Base-by-base conservation (phyloP, 2,113 vertebrate species). In the Lagopus leucura region DNA sequence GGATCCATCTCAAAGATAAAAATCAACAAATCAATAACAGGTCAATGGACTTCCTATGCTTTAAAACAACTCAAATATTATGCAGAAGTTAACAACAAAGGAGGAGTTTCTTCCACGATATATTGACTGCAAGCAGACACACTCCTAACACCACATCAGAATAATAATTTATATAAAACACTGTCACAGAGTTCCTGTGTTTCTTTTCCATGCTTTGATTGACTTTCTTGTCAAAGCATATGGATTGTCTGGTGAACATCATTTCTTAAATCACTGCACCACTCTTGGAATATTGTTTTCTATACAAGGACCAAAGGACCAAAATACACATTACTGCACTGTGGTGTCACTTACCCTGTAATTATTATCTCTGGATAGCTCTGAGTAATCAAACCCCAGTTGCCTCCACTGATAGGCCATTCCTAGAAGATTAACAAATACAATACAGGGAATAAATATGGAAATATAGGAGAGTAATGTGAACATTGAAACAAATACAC, bases 361-460 rank as follows among this genome's bases (percentile, higher is more conserved):
- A 99, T 99, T 97, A 99, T 99, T 98, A 99, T 99, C 98, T 99
- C 99, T 94, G 99, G 98, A 97, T 99, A 99, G 97, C 99, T 99
- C 71, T 99, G 99, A 95, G 99, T 98, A 96, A 99, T 98, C 96
- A 99, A 97, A 96, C 99, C 99, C 99, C 99, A 99, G 97, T 99
- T 99, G 96, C 99, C 99, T 87, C 99, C 99, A 97, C 98, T 99
- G 97, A 99, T 98, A 77, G 99, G 99, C 99, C 99, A 99, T 96
- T 99, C 99, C 99, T 99, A 87, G 66, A 98, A 94, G 85, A 94
- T 79, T 95, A 96, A 97, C 19, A 92, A 84, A 92, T 28, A 93
- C 22, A 93, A 19, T 28, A 64, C 25, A 64, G n/a, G 38, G 61
- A 40, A 28, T 27, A 28, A 40, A 64, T 40, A 28, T 19, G 38